Evolutionary conservation across 2,888 invertebrate genomes (phyloP).

Genomic region (Sarcophaga caerulescens): DNA sequence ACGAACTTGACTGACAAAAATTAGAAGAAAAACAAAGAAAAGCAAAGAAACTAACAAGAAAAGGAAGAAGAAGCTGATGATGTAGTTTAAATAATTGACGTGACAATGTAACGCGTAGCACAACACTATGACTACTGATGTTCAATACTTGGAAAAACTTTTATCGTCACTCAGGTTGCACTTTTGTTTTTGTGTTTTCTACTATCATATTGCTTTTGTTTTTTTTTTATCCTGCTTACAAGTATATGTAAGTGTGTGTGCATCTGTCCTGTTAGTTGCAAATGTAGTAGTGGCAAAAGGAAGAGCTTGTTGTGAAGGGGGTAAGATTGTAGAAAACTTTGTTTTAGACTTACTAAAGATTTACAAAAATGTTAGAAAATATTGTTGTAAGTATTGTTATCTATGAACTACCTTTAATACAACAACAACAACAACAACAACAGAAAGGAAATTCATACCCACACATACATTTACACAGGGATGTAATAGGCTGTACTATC

Average conservation of each 20-base stretch:
- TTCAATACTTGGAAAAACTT: slow-evolving; percentile 55
- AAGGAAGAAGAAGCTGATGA: not conserved
- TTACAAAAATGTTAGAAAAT: slow-evolving; percentile 51
- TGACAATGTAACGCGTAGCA: slow-evolving; percentile 66
- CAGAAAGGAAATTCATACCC: not conserved
- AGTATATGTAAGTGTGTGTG: slow-evolving; percentile 52
- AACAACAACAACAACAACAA: not conserved
- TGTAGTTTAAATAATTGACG: slow-evolving; percentile 49
- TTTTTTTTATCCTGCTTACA: not conserved
- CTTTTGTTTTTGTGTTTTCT: slow-evolving; percentile 40
- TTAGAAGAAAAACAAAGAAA: not conserved
- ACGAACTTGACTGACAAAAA: not conserved
- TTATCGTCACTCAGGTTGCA: slow-evolving; percentile 44
- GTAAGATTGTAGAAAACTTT: not conserved
- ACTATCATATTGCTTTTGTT: slow-evolving; percentile 23
- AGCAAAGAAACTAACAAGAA: not conserved
- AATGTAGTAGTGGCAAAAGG: slow-evolving; percentile 17
- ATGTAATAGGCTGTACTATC: no score
- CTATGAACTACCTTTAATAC: no score
- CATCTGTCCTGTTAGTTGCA: slow-evolving; percentile 34
- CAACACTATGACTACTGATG: slow-evolving; percentile 60
- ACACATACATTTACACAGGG: not conserved
- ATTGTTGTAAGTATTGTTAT: no score
- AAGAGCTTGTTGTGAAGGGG: slow-evolving; percentile 42
- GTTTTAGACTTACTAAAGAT: slow-evolving; percentile 47